Evolutionary conservation across 2,797 vertebrate genomes (phyloP).

Genomic region (Simalia tracyae): DNA sequence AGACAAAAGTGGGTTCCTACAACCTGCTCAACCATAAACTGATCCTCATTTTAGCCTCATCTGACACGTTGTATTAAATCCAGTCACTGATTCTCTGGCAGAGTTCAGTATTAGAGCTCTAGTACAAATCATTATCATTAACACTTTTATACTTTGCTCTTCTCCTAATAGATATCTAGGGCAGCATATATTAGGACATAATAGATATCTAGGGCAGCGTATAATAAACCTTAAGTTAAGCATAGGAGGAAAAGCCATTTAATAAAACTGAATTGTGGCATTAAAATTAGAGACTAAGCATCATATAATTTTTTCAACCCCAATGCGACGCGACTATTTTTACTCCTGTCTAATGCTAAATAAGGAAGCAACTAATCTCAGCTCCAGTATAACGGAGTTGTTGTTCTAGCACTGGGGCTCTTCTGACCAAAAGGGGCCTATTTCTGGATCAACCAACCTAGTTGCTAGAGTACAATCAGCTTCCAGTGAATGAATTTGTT

Average conservation of each 20-base stretch:
- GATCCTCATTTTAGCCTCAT: background rate
- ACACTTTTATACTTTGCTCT: background rate
- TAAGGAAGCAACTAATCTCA: background rate
- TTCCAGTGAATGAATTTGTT: background rate
- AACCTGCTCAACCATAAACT: background rate
- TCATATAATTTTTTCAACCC: background rate
- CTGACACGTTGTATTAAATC: background rate
- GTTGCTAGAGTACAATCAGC: background rate
- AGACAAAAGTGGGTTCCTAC: background rate
- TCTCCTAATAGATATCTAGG: background rate
- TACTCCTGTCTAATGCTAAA: background rate
- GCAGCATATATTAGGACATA: background rate
- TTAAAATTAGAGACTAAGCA: background rate
- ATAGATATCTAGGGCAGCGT: background rate
- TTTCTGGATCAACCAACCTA: background rate
- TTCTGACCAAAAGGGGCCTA: background rate
- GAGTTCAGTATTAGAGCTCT: background rate
- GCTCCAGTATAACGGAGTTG: background rate
- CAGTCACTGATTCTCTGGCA: background rate
- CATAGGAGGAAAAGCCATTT: background rate
- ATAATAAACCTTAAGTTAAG: background rate
- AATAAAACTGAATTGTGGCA: background rate
- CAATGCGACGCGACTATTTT: background rate
- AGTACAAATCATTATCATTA: background rate
- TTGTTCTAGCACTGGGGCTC: background rate